Evolutionary conservation across 2,888 invertebrate species (phyloP), one percentile per base, ranked within the genome.

Genomic region (Deroplatys truncata): DNA sequence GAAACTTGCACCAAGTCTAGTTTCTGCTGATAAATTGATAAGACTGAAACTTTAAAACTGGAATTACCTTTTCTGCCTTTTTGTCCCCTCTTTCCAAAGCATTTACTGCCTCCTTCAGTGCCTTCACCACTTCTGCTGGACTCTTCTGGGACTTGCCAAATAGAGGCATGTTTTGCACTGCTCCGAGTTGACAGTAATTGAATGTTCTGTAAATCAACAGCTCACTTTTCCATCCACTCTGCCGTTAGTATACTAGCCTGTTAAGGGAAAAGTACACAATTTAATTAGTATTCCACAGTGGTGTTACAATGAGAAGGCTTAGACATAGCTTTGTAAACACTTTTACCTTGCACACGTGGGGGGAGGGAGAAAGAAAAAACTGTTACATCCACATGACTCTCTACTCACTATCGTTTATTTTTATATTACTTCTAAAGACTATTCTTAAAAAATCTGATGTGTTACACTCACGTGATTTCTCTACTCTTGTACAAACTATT

Each of bases 121-220:
- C 95, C 93, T 97, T 98, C 91, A 99, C 99, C 93, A 99, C 97
- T 95, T 99, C 99, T 93, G 98, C 98, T 92, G 99, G 99, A 94
- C 98, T 98, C 95, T 99, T 99, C 94, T 98, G 98, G 93, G 98
- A 98, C 95, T 98, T 98, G 94, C 99, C 99, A 96, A 99, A 99
- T 94, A 99, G 96, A 95, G 98, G 98, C 98, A 98, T 98, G 49
- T 86, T 90, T 89, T 25, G 83, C 35, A 16, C 28, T 15, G 56
- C 56, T 72, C 56, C 25, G 25, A 16, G 56, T 15, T 72, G 25
- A 72, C 83, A 82, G 43, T 25, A 35, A n/a, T 9, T 28, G 43
- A 87, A 28, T 29, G 43, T 82, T n/a, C 31, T 72, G 56, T 20
- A 56, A 13, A 56, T n/a, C 82, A 82, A 31, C 87, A 29, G 82